Conservation (phyloP, 2,888 invertebrate species). For the Meteorus colon region DNA sequence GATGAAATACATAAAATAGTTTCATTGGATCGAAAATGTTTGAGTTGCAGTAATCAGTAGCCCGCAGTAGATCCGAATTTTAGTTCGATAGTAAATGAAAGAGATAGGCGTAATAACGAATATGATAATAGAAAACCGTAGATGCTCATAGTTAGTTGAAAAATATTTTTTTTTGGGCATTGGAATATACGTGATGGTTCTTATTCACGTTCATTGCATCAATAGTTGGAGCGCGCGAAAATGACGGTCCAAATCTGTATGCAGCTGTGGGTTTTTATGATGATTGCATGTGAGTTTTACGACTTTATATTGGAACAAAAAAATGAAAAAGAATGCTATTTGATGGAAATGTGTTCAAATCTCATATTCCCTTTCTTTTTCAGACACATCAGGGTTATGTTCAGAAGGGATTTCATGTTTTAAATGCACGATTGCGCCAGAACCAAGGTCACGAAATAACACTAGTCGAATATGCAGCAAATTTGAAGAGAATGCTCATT, state of each 20-base stretch:
- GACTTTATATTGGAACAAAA: not conserved
- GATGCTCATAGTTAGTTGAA: not conserved
- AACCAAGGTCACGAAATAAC: conserved; percentile 76
- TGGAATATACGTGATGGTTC: conserved; percentile 18
- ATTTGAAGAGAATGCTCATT: conserved; percentile 83
- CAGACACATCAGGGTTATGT: conserved; percentile 66
- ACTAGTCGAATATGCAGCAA: conserved; percentile 83
- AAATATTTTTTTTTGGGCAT: not conserved
- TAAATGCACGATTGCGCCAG: conserved; percentile 81
- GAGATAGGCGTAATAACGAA: not conserved
- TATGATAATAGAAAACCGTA: not conserved
- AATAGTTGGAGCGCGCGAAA: conserved; percentile 10
- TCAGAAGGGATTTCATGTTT: conserved; percentile 80
- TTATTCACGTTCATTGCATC: not conserved
- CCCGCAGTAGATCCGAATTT: not conserved
- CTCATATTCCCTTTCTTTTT: conserved; percentile 28
- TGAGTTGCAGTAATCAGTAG: not conserved
- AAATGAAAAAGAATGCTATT: not conserved
- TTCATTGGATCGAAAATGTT: not conserved
- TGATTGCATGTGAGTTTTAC: conserved; percentile 42
- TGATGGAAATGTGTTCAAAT: not conserved
- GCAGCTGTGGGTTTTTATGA: conserved; percentile 28
- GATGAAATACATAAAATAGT: not conserved
- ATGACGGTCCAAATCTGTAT: conserved; percentile 23
- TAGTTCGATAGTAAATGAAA: not conserved